A percentile compares a stretch with the other conserved stretches of the same genome.
These are phyloP conservation scores for Agapornis roseicollis DNA, from an alignment of 2,113 vertebrate species.

Conservation along the genomic window DNA sequence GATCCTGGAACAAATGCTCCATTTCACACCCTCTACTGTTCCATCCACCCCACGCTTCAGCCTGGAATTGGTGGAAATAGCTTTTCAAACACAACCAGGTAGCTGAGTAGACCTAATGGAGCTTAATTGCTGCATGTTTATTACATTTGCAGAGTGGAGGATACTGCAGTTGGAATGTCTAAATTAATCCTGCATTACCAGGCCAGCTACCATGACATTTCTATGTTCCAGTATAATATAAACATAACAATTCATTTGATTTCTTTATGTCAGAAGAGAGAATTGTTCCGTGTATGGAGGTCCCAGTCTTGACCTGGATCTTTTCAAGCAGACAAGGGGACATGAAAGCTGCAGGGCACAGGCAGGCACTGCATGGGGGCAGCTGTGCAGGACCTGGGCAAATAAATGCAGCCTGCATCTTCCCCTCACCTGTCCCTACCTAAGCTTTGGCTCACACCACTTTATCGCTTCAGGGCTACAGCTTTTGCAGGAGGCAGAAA, in stretches of 20 bases:
- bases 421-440: not conserved
- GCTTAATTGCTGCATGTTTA: constrained; percentile 33
- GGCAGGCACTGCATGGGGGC: not conserved
- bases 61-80: not conserved
- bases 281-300: not conserved
- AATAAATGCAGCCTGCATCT: not conserved
- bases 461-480: not conserved
- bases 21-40: constrained; percentile 1
- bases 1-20: not conserved
- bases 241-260: constrained; percentile 6
- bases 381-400: not conserved
- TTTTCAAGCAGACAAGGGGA: not conserved
- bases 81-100: not conserved
- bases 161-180: not conserved
- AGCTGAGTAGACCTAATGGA: constrained; percentile 30
- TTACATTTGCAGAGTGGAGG: constrained; percentile 24
- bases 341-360: not conserved
- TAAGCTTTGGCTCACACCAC: not conserved
- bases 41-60: not conserved
- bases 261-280: not conserved
- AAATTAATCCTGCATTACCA: constrained; percentile 38
- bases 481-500: not conserved
- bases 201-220: constrained; percentile 22
- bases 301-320: not conserved
- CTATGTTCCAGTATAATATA: constrained; percentile 5